A percentile compares a stretch with the other conserved stretches of the same genome.
Evolutionary conservation across 1,140 invertebrate species (phyloP).

Genomic region (Philopotamus ludificatus): DNA sequence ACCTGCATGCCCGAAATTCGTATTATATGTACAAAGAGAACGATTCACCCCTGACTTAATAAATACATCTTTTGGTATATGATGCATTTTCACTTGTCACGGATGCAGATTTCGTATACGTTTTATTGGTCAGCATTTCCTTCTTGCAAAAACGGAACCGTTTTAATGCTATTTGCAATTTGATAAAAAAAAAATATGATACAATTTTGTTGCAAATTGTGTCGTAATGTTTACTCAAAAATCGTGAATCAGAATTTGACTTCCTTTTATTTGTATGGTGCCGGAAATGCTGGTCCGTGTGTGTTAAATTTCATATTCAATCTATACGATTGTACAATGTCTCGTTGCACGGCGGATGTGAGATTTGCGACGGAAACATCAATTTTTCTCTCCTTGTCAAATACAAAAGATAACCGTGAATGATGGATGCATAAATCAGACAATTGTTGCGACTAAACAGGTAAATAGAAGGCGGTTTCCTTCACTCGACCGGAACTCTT

Average conservation of each 20-base stretch:
- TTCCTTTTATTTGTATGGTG: background rate
- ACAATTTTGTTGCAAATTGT: too few relatives aligned
- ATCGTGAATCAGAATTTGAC: constrained; percentile 16
- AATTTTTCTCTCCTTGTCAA: constrained; percentile 8
- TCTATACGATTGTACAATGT: constrained; percentile 35
- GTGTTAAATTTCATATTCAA: constrained; percentile 11
- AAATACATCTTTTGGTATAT: too few relatives aligned
- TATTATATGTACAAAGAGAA: too few relatives aligned
- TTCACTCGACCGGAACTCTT: constrained; percentile 1
- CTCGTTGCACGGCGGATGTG: constrained; percentile 29
- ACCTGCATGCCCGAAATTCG: too few relatives aligned
- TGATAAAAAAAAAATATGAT: too few relatives aligned
- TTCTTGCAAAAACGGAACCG: too few relatives aligned
- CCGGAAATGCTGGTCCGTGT: constrained; percentile 38
- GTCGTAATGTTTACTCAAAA: constrained; percentile 11
- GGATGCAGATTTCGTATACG: constrained; percentile 39
- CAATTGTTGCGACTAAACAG: constrained; percentile 8
- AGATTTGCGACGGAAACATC: constrained; percentile 39
- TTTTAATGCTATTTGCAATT: too few relatives aligned
- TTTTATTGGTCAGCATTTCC: constrained; percentile 32
- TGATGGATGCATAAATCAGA: constrained; percentile 34
- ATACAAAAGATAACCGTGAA: constrained; percentile 32
- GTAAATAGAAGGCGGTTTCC: constrained; percentile 1
- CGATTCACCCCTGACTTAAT: too few relatives aligned
- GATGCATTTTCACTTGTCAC: too few relatives aligned